Conservation (phyloP, 1,140 invertebrate species). For the Scylla paramamosain region DNA sequence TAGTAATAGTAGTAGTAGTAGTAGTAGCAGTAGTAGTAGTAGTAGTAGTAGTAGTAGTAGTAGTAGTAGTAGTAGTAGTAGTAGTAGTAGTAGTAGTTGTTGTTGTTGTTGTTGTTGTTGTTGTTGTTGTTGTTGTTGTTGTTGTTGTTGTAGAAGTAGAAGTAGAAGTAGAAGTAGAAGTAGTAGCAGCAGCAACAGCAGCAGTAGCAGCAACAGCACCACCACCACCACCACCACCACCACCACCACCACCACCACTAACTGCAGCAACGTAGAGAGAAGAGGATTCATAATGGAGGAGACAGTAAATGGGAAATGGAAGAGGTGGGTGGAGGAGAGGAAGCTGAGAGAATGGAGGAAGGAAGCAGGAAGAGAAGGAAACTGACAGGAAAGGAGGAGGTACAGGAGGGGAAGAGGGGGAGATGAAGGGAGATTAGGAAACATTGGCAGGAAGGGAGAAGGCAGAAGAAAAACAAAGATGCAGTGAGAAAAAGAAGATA, state of each 20-base stretch:
- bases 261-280: background rate
- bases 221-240: background rate
- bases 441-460: background rate
- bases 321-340: background rate
- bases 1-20: background rate
- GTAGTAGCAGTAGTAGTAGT: background rate
- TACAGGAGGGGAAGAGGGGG: background rate
- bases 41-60: constrained; percentile 10
- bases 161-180: background rate
- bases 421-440: background rate
- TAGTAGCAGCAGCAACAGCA: background rate
- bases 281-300: too few species aligned
- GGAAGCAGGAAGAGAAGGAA: background rate
- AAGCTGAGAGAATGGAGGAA: background rate
- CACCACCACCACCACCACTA: background rate
- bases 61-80: background rate
- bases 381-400: background rate
- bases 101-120: too few species aligned
- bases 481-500: background rate
- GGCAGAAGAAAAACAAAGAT: background rate
- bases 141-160: background rate
- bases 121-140: background rate
- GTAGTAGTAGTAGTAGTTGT: background rate
- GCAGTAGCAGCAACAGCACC: background rate
- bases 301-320: too few species aligned